Conservation (phyloP, 2,797 vertebrate genomes). For the Pachyuromys duprasi region DNA sequence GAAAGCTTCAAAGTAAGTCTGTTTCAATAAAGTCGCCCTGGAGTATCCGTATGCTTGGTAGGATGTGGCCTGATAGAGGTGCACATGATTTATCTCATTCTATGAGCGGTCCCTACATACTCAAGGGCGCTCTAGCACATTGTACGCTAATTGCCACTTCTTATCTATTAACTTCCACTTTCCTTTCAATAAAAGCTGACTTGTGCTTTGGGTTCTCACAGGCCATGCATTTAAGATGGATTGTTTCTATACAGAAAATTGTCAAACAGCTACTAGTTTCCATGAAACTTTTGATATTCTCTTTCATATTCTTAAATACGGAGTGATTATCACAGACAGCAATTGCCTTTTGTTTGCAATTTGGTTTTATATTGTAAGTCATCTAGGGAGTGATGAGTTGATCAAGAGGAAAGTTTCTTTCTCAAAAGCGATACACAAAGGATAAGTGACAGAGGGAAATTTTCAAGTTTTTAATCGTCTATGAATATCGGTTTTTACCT, state of each 20-base stretch:
- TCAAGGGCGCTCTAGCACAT: not conserved
- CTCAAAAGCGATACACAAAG: not conserved
- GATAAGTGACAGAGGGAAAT: not conserved
- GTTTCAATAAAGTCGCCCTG: not conserved
- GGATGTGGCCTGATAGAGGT: not conserved
- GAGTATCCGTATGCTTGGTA: no score
- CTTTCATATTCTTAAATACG: not conserved
- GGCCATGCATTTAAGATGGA: constrained; percentile 51
- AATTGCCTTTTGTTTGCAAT: not conserved
- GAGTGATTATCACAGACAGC: constrained; percentile 49
- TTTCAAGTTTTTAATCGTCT: not conserved
- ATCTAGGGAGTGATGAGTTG: not conserved
- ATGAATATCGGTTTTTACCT: constrained; percentile 87
- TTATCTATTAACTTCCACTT: not conserved
- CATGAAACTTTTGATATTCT: constrained; percentile 33
- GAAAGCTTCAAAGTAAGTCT: not conserved
- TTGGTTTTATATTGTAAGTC: not conserved
- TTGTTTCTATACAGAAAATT: constrained; percentile 47
- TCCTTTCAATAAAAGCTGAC: constrained; percentile 54
- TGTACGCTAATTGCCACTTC: not conserved
- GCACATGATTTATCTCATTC: not conserved
- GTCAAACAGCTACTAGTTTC: constrained; percentile 27
- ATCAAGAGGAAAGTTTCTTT: not conserved
- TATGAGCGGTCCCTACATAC: not conserved
- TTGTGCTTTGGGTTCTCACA: constrained; percentile 58